Percentiles rank a stretch among this genome's conserved stretches.
phyloP scores from a whole-genome alignment of 2,113 vertebrate species.

The Cyprinus carpio region DNA sequence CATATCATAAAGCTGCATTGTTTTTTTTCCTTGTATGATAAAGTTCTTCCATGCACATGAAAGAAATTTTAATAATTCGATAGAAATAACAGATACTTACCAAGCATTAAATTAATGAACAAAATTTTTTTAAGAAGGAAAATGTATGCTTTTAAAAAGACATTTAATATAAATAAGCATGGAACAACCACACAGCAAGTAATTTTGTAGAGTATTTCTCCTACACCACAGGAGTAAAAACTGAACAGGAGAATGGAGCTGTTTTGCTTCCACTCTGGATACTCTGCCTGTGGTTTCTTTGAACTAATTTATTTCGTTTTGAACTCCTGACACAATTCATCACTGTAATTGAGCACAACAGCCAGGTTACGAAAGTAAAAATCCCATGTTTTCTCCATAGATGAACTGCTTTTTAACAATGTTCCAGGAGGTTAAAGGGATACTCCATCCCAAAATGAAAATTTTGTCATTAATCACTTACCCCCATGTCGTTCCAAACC shows the following conservation, averaged over 20 bases:
- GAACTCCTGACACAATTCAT: constrained; percentile 40
- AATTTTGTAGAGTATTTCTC: background rate
- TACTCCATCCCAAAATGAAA: too few relatives aligned
- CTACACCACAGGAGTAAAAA: background rate
- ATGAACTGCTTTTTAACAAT: background rate
- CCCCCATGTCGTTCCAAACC: too few relatives aligned
- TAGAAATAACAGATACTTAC: background rate
- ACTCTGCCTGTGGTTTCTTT: background rate
- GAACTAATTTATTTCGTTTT: constrained; percentile 24
- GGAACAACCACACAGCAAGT: background rate
- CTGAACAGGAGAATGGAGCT: background rate
- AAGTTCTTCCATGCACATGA: background rate
- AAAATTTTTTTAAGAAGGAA: background rate
- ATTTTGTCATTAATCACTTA: too few relatives aligned
- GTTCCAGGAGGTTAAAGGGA: too few relatives aligned
- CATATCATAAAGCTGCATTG: background rate
- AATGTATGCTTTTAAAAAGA: background rate
- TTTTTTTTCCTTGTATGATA: background rate
- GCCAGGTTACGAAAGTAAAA: background rate
- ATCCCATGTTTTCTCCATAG: constrained; percentile 3
- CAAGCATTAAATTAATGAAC: background rate
- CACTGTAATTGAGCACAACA: constrained; percentile 25
- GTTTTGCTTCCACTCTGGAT: constrained; percentile 23
- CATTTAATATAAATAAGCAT: background rate
- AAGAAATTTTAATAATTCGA: background rate